These are phyloP conservation scores for Peucedramus taeniatus DNA, from an alignment of 2,113 vertebrate genomes.

Conservation along the genomic window DNA sequence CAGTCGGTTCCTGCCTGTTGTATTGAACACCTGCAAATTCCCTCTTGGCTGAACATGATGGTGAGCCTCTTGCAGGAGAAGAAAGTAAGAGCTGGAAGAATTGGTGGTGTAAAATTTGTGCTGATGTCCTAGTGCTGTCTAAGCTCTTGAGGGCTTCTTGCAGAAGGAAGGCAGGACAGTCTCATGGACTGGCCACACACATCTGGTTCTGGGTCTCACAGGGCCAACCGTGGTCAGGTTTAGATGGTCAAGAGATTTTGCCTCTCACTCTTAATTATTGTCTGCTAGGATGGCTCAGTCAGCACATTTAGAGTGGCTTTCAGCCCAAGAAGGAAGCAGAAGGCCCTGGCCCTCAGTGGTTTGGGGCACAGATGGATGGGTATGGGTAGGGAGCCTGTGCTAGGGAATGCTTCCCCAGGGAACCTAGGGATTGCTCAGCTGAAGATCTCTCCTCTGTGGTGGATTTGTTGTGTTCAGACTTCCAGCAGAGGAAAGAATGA, in stretches of 20 bases:
- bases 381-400: background rate
- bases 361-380: background rate
- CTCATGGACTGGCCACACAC: fast-evolving
- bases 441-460: background rate
- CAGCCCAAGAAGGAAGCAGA: background rate
- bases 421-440: background rate
- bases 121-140: background rate
- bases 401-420: background rate
- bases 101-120: background rate
- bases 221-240: background rate
- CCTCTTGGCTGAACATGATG: background rate
- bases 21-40: slow-evolving; percentile 48
- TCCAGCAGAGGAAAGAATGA: background rate
- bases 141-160: background rate
- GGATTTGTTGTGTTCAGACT: background rate
- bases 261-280: fast-evolving
- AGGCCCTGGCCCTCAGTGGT: background rate
- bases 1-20: background rate
- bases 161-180: background rate
- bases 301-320: background rate
- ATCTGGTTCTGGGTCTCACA: background rate
- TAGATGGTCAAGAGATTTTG: background rate
- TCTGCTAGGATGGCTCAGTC: background rate
- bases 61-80: background rate
- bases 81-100: background rate